Evolutionary conservation across 2,888 invertebrate species (phyloP).

Genomic region (Pomacea canaliculata): DNA sequence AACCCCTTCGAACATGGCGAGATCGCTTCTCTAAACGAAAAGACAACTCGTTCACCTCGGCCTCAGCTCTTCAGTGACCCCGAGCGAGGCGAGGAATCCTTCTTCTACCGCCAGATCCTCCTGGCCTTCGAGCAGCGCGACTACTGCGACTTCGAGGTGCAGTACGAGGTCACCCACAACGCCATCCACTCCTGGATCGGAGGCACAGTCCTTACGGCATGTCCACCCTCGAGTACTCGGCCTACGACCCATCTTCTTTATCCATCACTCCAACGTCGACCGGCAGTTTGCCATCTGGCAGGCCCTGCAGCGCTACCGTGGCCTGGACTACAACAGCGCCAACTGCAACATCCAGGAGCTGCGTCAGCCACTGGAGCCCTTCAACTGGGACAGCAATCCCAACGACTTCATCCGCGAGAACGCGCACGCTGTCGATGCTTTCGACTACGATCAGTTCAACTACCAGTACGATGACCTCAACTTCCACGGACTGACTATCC

Average conservation of each 20-base stretch:
- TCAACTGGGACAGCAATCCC: constrained; percentile 31
- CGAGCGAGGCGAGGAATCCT: constrained; percentile 30
- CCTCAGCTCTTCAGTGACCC: constrained; percentile 37
- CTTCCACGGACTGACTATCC: constrained; percentile 44
- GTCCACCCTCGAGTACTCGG: constrained; percentile 38
- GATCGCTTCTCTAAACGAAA: neutral
- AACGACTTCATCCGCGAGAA: constrained; percentile 27
- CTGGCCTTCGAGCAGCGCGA: constrained; percentile 40
- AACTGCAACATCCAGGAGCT: constrained; percentile 40
- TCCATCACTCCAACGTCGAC: constrained; percentile 40
- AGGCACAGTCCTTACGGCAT: constrained; percentile 35
- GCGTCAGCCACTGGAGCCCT: constrained; percentile 35
- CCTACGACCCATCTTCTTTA: constrained; percentile 40
- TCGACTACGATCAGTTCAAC: constrained; percentile 36
- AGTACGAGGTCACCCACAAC: constrained; percentile 40
- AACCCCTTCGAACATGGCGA: constrained; percentile 36
- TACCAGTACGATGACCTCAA: constrained; percentile 42
- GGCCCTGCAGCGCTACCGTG: constrained; percentile 38
- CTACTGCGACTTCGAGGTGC: constrained; percentile 41
- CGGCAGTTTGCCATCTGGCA: constrained; percentile 42
- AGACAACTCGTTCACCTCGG: constrained; percentile 36
- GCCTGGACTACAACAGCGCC: constrained; percentile 38
- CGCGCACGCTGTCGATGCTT: constrained; percentile 34
- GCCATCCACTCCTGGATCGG: constrained; percentile 38
- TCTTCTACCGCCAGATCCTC: constrained; percentile 19